These are phyloP conservation scores for Cryptocheilus praepositus DNA, from an alignment of 2,888 invertebrate genomes.

Conservation along the genomic window DNA sequence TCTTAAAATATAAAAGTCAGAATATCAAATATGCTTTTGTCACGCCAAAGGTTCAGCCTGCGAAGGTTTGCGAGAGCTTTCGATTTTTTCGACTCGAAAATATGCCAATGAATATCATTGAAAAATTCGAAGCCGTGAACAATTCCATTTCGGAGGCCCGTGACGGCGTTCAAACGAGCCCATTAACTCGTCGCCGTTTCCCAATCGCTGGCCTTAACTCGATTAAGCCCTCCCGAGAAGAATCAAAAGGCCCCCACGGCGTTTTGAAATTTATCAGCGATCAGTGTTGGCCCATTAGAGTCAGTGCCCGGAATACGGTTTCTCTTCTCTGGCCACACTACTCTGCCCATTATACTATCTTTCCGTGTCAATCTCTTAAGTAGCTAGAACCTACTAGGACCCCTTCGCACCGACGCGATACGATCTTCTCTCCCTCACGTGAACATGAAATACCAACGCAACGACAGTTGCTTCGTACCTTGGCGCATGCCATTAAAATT, in stretches of 20 bases:
- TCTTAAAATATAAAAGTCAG: too few species aligned
- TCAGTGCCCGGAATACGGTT: slow-evolving; percentile 39
- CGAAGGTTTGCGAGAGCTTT: too few species aligned
- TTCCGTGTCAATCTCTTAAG: slow-evolving; percentile 73
- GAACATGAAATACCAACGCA: background rate
- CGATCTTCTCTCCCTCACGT: slow-evolving; percentile 7
- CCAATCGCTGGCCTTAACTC: slow-evolving; percentile 35
- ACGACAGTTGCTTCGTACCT: too few species aligned
- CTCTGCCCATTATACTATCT: slow-evolving; percentile 73
- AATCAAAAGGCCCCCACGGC: slow-evolving; percentile 42
- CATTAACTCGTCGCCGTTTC: slow-evolving; percentile 22
- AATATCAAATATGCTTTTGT: too few species aligned
- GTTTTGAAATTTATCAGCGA: slow-evolving; percentile 59
- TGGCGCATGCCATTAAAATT: too few species aligned
- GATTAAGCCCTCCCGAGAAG: slow-evolving; percentile 43
- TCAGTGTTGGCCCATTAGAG: slow-evolving; percentile 64
- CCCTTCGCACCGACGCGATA: slow-evolving; percentile 15
- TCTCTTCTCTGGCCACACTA: slow-evolving; percentile 10
- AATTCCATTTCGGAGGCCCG: too few species aligned
- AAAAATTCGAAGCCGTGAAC: too few species aligned
- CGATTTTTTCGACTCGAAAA: too few species aligned
- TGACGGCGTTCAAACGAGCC: too few species aligned
- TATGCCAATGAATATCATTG: too few species aligned
- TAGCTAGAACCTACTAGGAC: slow-evolving; percentile 67
- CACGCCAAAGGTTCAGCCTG: too few species aligned